These are phyloP conservation scores for Aphidius ervi DNA, from an alignment of 1,140 invertebrate genomes.

Conservation along the genomic window DNA sequence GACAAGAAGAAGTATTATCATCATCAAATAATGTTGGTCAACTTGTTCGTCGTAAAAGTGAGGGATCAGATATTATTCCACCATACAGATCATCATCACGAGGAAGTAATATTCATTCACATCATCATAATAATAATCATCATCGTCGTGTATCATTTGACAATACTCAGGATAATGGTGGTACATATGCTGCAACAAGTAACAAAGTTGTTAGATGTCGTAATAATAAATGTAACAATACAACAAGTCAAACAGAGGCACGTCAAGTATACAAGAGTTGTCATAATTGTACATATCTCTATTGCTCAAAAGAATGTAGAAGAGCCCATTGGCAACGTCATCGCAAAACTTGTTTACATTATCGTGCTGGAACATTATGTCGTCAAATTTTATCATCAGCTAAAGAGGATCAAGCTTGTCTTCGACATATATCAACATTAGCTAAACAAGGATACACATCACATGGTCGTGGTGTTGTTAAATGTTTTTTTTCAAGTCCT, in stretches of 20 bases:
- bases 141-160: conserved; percentile 52
- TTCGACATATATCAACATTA: conserved; percentile 74
- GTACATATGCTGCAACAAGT: conserved; percentile 4
- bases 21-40: conserved; percentile 35
- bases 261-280: conserved; percentile 79
- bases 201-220: conserved; percentile 65
- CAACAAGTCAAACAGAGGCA: conserved; percentile 62
- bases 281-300: conserved; percentile 88
- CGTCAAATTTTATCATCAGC: conserved; percentile 82
- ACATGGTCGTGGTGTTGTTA: conserved; percentile 86
- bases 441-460: conserved; percentile 75
- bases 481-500: conserved; percentile 81
- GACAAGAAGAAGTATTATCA: conserved; percentile 20
- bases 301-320: conserved; percentile 80
- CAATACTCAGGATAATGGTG: conserved; percentile 34
- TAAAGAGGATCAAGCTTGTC: conserved; percentile 75
- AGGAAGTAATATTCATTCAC: conserved; percentile 28
- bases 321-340: conserved; percentile 88
- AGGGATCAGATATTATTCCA: conserved; percentile 51
- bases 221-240: conserved; percentile 69
- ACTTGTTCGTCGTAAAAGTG: conserved; percentile 51
- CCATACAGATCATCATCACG: conserved; percentile 23
- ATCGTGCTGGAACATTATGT: conserved; percentile 80
- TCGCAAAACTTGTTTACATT: conserved; percentile 83
- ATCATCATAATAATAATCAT: conserved; percentile 37